Evolutionary conservation across 2,113 vertebrate genomes (phyloP), one percentile per base, ranked within the genome.

Genomic region (Piprites chloris): DNA sequence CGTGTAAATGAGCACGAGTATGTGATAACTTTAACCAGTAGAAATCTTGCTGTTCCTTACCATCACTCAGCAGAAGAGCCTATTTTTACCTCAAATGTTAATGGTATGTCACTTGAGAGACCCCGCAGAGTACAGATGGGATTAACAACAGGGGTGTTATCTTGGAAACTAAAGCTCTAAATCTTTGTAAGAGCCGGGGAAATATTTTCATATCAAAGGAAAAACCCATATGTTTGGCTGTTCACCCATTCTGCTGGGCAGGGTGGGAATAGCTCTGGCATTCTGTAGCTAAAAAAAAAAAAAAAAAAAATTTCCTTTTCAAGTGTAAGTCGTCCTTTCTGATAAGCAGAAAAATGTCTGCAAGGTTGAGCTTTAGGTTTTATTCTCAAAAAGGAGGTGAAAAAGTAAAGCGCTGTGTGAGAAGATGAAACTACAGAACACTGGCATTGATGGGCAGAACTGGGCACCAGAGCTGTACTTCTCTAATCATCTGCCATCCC

Each of bases 11-110:
- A 80, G 33, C 81, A 62, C 32, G 46, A 71, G 50, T 88, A 18
- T 41, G 72, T 78, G 90, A 74, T 83, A 86, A 77, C 72, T 90
- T 93, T 21, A 81, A 55, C 67, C 39, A 90, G 78, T 49, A 94
- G 50, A 77, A 92, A 11, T 53, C 83, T 72, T 72, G 20, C 53
- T 84, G 78, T 61, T 93, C 49, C 52, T 74, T 37, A 76, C 33
- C 2, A 9, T 71, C 39, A 2, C 74, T 80, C 86, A 74, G 81
- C 53, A 71, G 55, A 91, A 93, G 53, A 87, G 63, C 19, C 87
- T 94, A 74, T 94, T 95, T 95, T 96, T 96, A 95, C 79, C 90
- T 84, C 85, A 81, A 63, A 90, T 65, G 61, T 85, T 69, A 84
- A 56, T 81, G 69, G 41, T 71, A 58, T 92, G 83, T 89, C 93